Conservation (phyloP, 2,888 invertebrate species). For the Brenthis daphne region DNA sequence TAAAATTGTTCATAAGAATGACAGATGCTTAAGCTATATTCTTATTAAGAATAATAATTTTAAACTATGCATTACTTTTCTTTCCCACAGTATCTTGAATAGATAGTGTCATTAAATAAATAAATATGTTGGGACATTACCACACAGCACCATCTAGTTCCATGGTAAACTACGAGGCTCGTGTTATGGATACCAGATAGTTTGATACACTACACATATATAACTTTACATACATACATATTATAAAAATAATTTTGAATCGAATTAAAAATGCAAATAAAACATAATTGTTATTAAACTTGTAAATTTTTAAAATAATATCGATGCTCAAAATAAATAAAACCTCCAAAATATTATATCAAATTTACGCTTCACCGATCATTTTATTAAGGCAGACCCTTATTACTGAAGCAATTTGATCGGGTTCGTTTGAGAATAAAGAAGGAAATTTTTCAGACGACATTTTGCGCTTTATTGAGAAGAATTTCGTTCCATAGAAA, state of each 20-base stretch:
- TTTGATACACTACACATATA: too few relatives aligned
- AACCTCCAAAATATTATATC: conserved; percentile 43
- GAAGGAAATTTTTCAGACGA: conserved; percentile 63
- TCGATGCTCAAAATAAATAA: conserved; percentile 34
- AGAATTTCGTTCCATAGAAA: conserved; percentile 46
- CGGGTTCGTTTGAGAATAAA: conserved; percentile 62
- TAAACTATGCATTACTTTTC: neutral
- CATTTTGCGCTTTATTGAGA: conserved; percentile 70
- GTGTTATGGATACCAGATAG: too few relatives aligned
- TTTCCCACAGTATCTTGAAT: too few relatives aligned
- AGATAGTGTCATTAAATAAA: too few relatives aligned
- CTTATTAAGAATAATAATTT: neutral
- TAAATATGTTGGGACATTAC: too few relatives aligned
- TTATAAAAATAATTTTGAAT: too few relatives aligned
- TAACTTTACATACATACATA: too few relatives aligned
- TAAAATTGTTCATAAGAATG: conserved; percentile 1
- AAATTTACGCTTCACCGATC: conserved; percentile 46
- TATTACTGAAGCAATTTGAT: conserved; percentile 71
- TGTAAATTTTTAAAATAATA: conserved; percentile 23
- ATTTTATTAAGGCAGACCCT: conserved; percentile 61
- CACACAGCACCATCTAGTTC: too few relatives aligned
- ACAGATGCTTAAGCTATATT: neutral
- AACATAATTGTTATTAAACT: neutral
- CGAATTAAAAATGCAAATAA: too few relatives aligned
- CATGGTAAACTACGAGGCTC: too few relatives aligned